phyloP scores from a whole-genome alignment of 2,888 invertebrate genomes.

The Dolichopus griseipennis region DNA sequence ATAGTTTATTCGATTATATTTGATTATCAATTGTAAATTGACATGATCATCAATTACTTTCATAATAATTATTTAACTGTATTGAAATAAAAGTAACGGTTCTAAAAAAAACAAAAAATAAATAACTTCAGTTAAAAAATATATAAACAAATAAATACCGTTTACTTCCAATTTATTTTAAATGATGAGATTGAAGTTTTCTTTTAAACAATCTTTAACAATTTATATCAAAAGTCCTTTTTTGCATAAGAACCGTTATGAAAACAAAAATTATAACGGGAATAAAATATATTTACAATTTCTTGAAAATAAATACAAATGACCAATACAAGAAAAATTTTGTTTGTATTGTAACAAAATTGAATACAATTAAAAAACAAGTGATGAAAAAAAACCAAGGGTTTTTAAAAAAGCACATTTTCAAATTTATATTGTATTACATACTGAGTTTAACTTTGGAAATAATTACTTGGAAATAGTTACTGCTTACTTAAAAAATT shows the following conservation, averaged over 20 bases:
- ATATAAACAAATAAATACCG: not conserved
- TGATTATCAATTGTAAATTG: constrained; percentile 1
- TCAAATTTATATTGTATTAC: too few species aligned
- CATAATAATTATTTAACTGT: not conserved
- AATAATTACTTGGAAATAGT: too few species aligned
- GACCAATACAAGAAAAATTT: not conserved
- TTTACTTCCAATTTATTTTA: not conserved
- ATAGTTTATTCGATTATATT: not conserved
- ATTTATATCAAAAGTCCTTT: not conserved
- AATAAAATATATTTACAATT: not conserved
- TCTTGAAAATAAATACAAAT: not conserved
- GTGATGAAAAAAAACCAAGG: too few species aligned
- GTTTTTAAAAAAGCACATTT: too few species aligned
- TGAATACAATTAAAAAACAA: too few species aligned
- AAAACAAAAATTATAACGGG: too few species aligned
- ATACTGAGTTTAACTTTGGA: too few species aligned
- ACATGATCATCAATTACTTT: not conserved
- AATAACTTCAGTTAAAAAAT: too few species aligned
- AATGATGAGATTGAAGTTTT: not conserved
- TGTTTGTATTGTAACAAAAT: not conserved
- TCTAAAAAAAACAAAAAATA: too few species aligned
- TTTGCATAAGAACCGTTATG: not conserved
- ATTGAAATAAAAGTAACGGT: too few species aligned
- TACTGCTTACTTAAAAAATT: too few species aligned
- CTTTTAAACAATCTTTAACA: not conserved